A percentile compares a stretch with the other conserved stretches of the same genome.
Conservation (phyloP, 1,140 invertebrate species). For the Acyrthosiphon pisum region DNA sequence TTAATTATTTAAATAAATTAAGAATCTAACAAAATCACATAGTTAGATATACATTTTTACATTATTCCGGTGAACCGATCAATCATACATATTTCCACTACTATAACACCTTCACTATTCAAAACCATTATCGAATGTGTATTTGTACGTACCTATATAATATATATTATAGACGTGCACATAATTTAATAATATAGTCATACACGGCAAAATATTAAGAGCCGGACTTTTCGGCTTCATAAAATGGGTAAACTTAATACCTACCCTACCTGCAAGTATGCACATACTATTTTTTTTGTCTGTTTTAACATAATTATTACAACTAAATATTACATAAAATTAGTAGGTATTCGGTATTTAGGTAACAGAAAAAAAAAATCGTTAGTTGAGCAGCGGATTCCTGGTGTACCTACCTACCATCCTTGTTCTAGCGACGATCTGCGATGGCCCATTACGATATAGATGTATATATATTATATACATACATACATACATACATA, state of each 20-base stretch:
- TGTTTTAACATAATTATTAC: not conserved
- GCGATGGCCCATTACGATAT: not conserved
- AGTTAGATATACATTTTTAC: not conserved
- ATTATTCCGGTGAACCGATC: not conserved
- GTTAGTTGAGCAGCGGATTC: not conserved
- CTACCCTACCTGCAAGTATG: too few species aligned
- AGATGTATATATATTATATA: too few species aligned
- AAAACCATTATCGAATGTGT: not conserved
- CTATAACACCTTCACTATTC: not conserved
- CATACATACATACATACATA: too few species aligned
- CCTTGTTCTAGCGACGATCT: not conserved
- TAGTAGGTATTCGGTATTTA: not conserved
- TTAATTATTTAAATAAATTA: conserved; percentile 1
- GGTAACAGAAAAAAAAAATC: not conserved
- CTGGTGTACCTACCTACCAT: not conserved
- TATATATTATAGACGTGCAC: not conserved
- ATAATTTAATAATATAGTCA: not conserved
- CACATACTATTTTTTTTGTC: not conserved
- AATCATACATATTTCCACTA: not conserved
- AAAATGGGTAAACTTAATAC: not conserved
- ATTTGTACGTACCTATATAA: not conserved
- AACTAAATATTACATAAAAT: not conserved
- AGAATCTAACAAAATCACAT: not conserved
- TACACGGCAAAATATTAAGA: not conserved
- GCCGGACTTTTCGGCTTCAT: not conserved